Evolutionary conservation across 2,797 vertebrate genomes (phyloP), one percentile per base, ranked within the genome.

Genomic region (Cirrhinus molitorella): DNA sequence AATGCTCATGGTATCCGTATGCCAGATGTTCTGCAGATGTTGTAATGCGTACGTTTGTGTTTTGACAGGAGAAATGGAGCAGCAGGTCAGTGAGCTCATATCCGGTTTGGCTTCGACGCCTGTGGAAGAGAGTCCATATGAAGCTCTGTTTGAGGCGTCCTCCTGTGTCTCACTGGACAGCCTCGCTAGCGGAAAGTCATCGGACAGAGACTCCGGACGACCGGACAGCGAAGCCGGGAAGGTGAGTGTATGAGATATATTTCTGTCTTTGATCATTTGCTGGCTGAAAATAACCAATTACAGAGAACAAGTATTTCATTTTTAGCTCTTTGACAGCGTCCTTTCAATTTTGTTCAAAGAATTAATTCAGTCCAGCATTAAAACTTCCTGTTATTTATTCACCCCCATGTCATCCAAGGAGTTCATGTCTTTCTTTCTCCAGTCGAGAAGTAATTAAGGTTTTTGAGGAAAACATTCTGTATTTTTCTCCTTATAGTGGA

Each of bases 151-250:
- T 88, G 98, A 99, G 12, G 97, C 98, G 8, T 96, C 97, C 0
- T 99, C 98, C 76, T 98, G 97, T 91, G 97, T 98, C 88, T 98
- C 98, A 0, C 88, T 99, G 91, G 98, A 99, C 94, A 99, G 97
- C 92, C 94, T 96, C 70, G 95, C 97, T 92, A 99, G 97, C 0
- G 97, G 97, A 63, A 97, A 95, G 45, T 98, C 97, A 0, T 99
- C 98, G 0, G 97, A 99, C 92, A 92, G 95, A 47, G 98, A 99
- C 74, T 97, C 97, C 0, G 88, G 92, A 70, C 94, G 92, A 34
- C 97, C 92, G 3, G 97, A 99, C 17, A 95, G 94, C 43, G 94
- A 95, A 81, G 93, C 91, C 2, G 93, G 94, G 71, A 95, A 94
- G 93, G 95, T 95, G n/a, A 80, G 91, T 37, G 55, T 51, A 17